Evolutionary conservation across 2,113 vertebrate genomes (phyloP).

Genomic region (Chaetorhynchus papuensis): DNA sequence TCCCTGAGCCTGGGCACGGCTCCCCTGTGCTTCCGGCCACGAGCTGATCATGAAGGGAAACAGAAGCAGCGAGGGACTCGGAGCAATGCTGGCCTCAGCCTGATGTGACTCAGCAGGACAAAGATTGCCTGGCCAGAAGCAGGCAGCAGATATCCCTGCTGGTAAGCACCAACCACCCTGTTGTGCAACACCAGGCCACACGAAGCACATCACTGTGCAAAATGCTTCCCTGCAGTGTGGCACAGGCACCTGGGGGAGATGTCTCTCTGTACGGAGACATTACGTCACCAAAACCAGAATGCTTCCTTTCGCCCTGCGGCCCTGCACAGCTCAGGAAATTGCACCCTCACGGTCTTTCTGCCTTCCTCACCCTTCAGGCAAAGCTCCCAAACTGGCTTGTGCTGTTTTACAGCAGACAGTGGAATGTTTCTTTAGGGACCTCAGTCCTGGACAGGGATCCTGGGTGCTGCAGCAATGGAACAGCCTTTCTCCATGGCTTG

Average conservation of each 20-base stretch:
- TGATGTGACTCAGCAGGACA: not conserved
- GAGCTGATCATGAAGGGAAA: not conserved
- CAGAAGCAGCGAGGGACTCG: not conserved
- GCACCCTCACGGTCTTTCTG: not conserved
- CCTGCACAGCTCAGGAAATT: not conserved
- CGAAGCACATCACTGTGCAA: accelerated
- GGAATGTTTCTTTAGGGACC: not conserved
- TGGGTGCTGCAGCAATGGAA: not conserved
- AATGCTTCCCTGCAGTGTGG: accelerated
- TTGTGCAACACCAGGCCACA: not conserved
- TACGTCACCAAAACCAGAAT: not conserved
- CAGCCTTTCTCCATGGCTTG: not conserved
- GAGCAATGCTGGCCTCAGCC: not conserved
- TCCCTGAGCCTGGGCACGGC: accelerated
- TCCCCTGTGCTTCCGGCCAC: not conserved
- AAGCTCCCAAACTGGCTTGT: not conserved
- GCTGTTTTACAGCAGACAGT: not conserved
- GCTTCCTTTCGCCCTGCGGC: not conserved
- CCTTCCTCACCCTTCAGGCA: not conserved
- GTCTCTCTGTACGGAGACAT: accelerated
- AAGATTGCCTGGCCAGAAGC: not conserved
- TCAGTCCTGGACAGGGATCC: not conserved
- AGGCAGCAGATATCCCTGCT: not conserved
- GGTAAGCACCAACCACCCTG: not conserved
- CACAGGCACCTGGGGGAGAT: accelerated